phyloP scores from a whole-genome alignment of 2,888 invertebrate species.

The Drosophila suboccidentalis region DNA sequence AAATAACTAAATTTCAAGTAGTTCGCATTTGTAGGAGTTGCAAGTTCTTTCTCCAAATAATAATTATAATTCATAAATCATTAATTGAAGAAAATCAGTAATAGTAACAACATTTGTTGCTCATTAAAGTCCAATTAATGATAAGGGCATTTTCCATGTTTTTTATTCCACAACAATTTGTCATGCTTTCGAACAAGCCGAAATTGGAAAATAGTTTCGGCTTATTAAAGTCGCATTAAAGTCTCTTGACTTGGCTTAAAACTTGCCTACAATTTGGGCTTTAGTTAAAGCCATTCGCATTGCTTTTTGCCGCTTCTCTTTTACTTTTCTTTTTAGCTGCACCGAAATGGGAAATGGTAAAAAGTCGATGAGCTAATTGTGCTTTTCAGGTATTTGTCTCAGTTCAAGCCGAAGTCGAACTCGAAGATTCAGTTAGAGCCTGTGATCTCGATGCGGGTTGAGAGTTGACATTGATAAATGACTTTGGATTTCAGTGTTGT shows the following conservation, averaged over 20 bases:
- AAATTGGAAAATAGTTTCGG: conserved; percentile 35
- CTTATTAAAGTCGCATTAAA: conserved; percentile 67
- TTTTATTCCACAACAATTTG: conserved; percentile 35
- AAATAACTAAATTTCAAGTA: no score
- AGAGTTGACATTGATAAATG: conserved; percentile 70
- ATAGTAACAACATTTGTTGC: conserved; percentile 3
- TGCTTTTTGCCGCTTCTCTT: conserved; percentile 16
- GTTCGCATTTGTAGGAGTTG: no score
- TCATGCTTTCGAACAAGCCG: conserved; percentile 38
- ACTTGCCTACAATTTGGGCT: neutral
- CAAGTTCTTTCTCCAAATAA: no score
- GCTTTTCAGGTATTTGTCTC: conserved; percentile 13
- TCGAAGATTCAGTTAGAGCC: neutral
- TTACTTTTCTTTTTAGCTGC: conserved; percentile 47
- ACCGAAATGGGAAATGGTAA: conserved; percentile 10
- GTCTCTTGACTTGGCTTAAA: conserved; percentile 25
- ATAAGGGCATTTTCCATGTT: neutral
- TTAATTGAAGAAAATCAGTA: no score
- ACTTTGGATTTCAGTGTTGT: conserved; percentile 7
- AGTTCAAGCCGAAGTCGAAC: conserved; percentile 1
- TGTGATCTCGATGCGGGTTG: conserved; percentile 34
- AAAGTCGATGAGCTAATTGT: conserved; percentile 43
- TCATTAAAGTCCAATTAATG: conserved; percentile 42
- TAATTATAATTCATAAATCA: no score
- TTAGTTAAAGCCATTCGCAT: conserved; percentile 30